phyloP scores from a whole-genome alignment of 1,140 invertebrate species.

The Popillia japonica region DNA sequence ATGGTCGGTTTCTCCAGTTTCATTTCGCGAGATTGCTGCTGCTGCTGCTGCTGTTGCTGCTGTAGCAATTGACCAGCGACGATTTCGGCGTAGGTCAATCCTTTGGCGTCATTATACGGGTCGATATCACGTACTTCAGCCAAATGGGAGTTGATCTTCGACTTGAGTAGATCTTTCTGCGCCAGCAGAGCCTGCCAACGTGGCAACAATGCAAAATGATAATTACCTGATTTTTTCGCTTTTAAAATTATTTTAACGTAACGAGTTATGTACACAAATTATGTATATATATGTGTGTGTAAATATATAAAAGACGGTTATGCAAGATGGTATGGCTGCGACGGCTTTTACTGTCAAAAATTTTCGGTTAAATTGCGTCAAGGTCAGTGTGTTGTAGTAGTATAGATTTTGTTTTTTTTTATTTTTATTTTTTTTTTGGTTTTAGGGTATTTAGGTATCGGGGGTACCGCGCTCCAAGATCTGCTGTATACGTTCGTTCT shows the following conservation, averaged over 20 bases:
- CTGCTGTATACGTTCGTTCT: slow-evolving; percentile 86
- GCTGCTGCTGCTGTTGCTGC: not conserved
- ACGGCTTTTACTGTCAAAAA: slow-evolving; percentile 42
- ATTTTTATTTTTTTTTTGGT: slow-evolving; percentile 38
- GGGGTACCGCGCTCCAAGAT: slow-evolving; percentile 84
- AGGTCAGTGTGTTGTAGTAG: slow-evolving; percentile 44
- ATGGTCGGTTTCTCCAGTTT: not conserved
- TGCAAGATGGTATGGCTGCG: slow-evolving; percentile 56
- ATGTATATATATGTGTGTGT: not conserved
- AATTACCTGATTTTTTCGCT: slow-evolving; percentile 49
- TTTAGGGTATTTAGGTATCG: slow-evolving; percentile 66
- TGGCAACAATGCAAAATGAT: slow-evolving; percentile 60
- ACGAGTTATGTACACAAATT: not conserved
- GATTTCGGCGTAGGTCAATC: slow-evolving; percentile 64
- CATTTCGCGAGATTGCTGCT: slow-evolving; percentile 3
- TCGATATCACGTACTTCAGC: slow-evolving; percentile 76
- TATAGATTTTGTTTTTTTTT: slow-evolving; percentile 40
- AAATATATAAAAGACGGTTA: slow-evolving; percentile 13
- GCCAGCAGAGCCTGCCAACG: slow-evolving; percentile 76
- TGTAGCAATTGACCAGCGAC: slow-evolving; percentile 50
- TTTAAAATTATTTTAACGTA: slow-evolving; percentile 27
- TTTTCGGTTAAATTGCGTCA: slow-evolving; percentile 35
- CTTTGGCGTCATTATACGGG: slow-evolving; percentile 69
- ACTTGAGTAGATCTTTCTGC: slow-evolving; percentile 70
- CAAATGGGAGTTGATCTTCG: slow-evolving; percentile 72